Conservation (phyloP, 2,888 invertebrate species). For the Pecten maximus region DNA sequence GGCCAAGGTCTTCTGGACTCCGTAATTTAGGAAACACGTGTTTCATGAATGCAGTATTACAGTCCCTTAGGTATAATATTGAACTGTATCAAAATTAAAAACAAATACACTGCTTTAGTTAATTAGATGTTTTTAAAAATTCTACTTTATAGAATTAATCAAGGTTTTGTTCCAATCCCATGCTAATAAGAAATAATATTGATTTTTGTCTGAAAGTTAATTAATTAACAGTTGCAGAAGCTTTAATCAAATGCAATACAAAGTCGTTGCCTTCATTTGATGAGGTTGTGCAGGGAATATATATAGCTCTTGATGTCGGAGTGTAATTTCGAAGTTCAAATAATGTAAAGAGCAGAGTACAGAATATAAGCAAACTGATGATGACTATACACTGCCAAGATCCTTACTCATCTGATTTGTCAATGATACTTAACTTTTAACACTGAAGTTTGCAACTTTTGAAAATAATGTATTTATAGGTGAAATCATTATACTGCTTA, state of each 20-base stretch:
- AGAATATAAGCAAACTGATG: not conserved
- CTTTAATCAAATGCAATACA: too few relatives aligned
- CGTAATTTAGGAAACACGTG: constrained; percentile 93
- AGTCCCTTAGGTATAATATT: constrained; percentile 86
- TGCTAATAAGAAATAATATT: too few relatives aligned
- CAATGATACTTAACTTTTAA: not conserved
- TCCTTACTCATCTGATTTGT: constrained; percentile 13
- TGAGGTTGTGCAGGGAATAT: too few relatives aligned
- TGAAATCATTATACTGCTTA: too few relatives aligned
- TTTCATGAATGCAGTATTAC: constrained; percentile 93
- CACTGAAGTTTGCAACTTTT: constrained; percentile 18
- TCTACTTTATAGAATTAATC: too few relatives aligned
- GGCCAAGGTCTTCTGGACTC: constrained; percentile 85
- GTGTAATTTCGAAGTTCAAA: not conserved
- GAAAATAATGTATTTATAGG: too few relatives aligned
- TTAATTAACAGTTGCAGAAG: too few relatives aligned
- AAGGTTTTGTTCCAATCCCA: too few relatives aligned
- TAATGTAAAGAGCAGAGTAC: not conserved
- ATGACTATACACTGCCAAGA: constrained; percentile 1
- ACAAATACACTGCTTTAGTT: too few relatives aligned
- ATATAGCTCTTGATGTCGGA: not conserved
- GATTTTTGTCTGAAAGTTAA: too few relatives aligned
- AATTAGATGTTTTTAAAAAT: too few relatives aligned
- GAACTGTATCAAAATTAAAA: not conserved
- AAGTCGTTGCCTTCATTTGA: too few relatives aligned